Percentiles rank a stretch among this genome's conserved stretches.
phyloP scores from a whole-genome alignment of 30 jellyfish, hydroid and myxozoan genomes.

The Euphysa ruthae region DNA sequence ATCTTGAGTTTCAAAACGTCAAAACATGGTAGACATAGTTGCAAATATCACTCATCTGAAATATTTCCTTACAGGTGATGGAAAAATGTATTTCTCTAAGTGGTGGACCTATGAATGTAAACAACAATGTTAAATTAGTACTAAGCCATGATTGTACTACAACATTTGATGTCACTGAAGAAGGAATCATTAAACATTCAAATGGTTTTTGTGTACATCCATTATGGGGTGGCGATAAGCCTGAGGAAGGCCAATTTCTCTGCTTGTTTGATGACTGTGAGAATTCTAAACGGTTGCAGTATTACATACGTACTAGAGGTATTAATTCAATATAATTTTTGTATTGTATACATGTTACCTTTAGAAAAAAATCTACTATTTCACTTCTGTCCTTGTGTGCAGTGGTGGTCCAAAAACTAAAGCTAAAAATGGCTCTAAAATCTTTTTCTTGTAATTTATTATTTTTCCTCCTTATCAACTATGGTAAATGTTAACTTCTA shows the following conservation, averaged over 20 bases:
- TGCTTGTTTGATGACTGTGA: constrained; percentile 15
- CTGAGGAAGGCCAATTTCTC: constrained; percentile 26
- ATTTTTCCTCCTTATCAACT: no score
- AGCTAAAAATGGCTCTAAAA: no score
- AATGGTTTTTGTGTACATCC: constrained; percentile 29
- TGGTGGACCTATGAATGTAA: neutral
- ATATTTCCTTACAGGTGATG: neutral
- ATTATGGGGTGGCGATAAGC: constrained; percentile 30
- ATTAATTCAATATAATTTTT: neutral
- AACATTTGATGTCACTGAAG: constrained; percentile 2
- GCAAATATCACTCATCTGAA: no score
- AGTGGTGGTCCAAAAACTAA: no score
- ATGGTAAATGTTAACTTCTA: no score
- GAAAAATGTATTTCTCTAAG: neutral
- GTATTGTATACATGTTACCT: no score
- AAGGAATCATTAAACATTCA: neutral
- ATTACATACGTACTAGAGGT: neutral
- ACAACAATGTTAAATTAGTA: neutral
- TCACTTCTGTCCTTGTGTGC: no score
- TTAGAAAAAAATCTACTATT: no score
- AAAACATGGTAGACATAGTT: no score
- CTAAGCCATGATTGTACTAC: neutral
- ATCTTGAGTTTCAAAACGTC: no score
- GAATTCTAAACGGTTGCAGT: neutral
- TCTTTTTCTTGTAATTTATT: no score